Evolutionary conservation across 2,797 vertebrate species (phyloP), one percentile per base, ranked within the genome.

Genomic region (Discoglossus pictus): DNA sequence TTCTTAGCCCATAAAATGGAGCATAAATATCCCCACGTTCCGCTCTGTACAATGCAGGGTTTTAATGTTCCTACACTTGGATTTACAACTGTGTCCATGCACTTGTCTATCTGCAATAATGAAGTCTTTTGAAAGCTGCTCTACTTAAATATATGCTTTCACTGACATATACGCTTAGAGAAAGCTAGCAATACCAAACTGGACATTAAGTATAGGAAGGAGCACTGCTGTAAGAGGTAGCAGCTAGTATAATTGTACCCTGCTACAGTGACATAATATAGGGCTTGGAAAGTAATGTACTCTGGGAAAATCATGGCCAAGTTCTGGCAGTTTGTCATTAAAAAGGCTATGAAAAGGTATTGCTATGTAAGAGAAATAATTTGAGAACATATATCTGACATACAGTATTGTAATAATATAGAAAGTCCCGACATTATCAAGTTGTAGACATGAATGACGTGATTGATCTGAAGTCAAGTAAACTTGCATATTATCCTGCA

Each of bases 41-140:
- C 21, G 15, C 61, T 54, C 31, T 20, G 20, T 46, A 53, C 34
- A 21, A 25, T 43, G 12, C 20, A 15, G 27, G 18, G 58, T 24
- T 12, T 46, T 47, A 47, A 21, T 61, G 12, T 31, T 27, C 7
- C 18, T 11, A 36, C 15, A 23, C 34, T 7, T 24, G 47, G 40
- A 34, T 40, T 21, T 38, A 61, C 58, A n/a, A n/a, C 7, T 25
- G 47, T 61, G 50, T 53, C 50, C 50, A 47, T 61, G 42, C 16
- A n/a, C 39, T 38, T 61, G 44, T 36, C 27, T n/a, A n/a, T n/a
- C n/a, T 20, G 21, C 2, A 18, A 20, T 61, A 69, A 69, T 61
- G 20, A 61, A 61, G 31, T 47, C 50, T 61, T 69, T 54, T 21
- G 15, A 69, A 61, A 54, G 31, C 48, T n/a, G n/a, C n/a, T n/a